phyloP scores from a whole-genome alignment of 2,888 invertebrate species.

The Parnassius orleans region DNA sequence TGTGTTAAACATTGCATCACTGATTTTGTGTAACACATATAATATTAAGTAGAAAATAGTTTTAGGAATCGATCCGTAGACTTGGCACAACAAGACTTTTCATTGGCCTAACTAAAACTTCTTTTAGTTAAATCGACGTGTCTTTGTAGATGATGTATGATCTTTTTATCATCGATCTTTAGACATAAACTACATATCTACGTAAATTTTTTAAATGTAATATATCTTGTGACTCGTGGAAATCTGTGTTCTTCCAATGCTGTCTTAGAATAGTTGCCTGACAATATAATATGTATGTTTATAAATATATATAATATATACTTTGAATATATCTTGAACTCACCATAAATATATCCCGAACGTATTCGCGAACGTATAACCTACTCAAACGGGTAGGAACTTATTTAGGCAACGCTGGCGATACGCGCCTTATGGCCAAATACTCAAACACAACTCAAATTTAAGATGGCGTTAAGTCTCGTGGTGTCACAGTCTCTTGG shows the following conservation, averaged over 20 bases:
- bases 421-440: constrained; percentile 8
- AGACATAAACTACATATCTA: constrained; percentile 69
- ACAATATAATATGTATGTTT: constrained; percentile 52
- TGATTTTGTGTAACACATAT: not conserved
- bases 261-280: constrained; percentile 57
- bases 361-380: not conserved
- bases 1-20: not conserved
- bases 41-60: not conserved
- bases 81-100: not conserved
- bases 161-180: constrained; percentile 60
- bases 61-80: not conserved
- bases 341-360: constrained; percentile 3
- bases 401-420: constrained; percentile 2
- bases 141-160: constrained; percentile 30
- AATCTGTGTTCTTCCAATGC: constrained; percentile 74
- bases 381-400: not conserved
- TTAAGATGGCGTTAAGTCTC: too few relatives aligned
- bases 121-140: not conserved
- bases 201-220: constrained; percentile 45
- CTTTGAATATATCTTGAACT: not conserved
- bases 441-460: too few relatives aligned
- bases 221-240: constrained; percentile 40
- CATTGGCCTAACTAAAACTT: too few relatives aligned
- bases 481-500: too few relatives aligned
- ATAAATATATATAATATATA: constrained; percentile 2